These are phyloP conservation scores for Canis aureus DNA, from an alignment of 2,113 vertebrate genomes.

Conservation along the genomic window DNA sequence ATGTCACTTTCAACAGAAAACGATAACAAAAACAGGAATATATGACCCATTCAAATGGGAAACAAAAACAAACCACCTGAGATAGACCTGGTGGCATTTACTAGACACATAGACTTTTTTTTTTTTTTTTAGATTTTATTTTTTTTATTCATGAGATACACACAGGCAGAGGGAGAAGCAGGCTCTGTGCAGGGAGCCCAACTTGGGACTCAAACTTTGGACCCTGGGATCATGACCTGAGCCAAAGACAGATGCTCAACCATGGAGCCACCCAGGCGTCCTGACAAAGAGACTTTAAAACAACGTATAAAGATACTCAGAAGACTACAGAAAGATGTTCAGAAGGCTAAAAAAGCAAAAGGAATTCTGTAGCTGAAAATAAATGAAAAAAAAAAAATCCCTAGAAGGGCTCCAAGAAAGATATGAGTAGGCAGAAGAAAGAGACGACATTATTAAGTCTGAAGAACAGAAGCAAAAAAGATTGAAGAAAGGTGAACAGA, in stretches of 20 bases:
- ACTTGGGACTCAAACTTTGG: too few species aligned
- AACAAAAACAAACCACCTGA: neutral
- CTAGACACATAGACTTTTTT: neutral
- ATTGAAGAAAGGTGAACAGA: neutral
- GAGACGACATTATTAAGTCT: neutral
- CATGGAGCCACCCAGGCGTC: too few species aligned
- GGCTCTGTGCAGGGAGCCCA: too few species aligned
- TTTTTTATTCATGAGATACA: too few species aligned
- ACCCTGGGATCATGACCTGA: too few species aligned
- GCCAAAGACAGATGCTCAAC: too few species aligned
- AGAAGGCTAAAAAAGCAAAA: neutral
- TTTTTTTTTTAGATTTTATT: too few species aligned
- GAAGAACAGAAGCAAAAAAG: neutral
- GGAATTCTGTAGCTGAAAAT: neutral
- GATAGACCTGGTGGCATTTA: neutral
- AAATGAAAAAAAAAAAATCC: neutral
- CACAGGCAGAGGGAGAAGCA: too few species aligned
- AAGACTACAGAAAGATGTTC: neutral
- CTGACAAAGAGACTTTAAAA: neutral
- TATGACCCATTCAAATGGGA: neutral
- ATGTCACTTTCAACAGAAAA: neutral
- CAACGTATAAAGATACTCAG: neutral
- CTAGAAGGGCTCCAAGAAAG: neutral
- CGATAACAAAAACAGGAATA: neutral
- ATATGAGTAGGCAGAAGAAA: neutral